phyloP scores from a whole-genome alignment of 2,797 vertebrate species.

The Sebastes dallii region DNA sequence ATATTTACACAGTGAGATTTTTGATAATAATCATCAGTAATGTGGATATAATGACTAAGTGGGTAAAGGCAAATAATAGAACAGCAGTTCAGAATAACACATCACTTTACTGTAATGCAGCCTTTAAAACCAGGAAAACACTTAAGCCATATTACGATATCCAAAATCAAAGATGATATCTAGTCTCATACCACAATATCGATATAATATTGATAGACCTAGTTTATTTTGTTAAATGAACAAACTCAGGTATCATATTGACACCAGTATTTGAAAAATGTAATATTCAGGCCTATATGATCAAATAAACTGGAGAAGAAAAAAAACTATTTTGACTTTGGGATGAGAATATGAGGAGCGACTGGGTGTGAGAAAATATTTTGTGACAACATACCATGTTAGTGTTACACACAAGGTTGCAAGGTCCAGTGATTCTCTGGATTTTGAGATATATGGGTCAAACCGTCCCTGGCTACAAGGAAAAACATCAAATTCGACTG shows the following conservation, averaged over 20 bases:
- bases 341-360: neutral
- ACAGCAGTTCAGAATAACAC: no score
- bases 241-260: neutral
- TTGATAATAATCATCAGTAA: no score
- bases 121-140: no score
- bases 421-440: neutral
- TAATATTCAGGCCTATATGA: neutral
- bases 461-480: neutral
- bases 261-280: neutral
- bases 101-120: no score
- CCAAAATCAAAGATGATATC: no score
- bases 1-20: no score
- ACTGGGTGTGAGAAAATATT: neutral
- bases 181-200: no score
- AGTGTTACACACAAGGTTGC: neutral
- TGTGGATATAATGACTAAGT: no score
- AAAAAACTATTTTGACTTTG: neutral
- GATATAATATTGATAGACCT: no score
- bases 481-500: neutral
- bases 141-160: no score
- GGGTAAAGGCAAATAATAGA: no score
- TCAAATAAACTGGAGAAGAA: neutral
- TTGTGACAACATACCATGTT: neutral
- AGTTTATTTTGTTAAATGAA: neutral
- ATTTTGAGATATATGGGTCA: neutral